Percentiles rank a stretch among this genome's conserved stretches.
phyloP scores from a whole-genome alignment of 2,113 vertebrate species.

The Hymenochirus boettgeri region DNA sequence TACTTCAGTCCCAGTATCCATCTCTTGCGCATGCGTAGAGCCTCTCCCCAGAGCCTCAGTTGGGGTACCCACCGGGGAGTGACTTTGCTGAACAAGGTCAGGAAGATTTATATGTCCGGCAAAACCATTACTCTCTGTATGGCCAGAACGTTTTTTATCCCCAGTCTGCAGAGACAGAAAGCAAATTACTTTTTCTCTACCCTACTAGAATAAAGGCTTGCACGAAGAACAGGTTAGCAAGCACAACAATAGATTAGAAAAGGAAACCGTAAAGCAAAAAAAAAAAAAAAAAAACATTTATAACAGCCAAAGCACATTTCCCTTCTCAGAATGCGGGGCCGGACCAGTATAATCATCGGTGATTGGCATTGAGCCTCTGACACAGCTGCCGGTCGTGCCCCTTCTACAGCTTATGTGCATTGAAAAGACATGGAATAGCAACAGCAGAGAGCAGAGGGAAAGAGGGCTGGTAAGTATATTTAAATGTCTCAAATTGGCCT shows the following conservation, averaged over 20 bases:
- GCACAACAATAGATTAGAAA: constrained; percentile 29
- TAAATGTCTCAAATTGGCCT: too few species aligned
- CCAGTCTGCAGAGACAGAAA: constrained; percentile 78
- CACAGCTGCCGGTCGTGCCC: too few species aligned
- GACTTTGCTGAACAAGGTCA: constrained; percentile 92
- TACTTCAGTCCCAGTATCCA: constrained; percentile 88
- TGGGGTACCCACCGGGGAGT: constrained; percentile 81
- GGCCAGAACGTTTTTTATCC: constrained; percentile 84
- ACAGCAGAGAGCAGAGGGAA: too few species aligned
- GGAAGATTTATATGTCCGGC: constrained; percentile 89
- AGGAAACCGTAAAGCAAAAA: too few species aligned
- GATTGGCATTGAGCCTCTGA: too few species aligned
- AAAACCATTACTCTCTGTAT: constrained; percentile 89
- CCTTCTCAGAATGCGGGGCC: too few species aligned
- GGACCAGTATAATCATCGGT: too few species aligned
- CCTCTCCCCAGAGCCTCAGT: constrained; percentile 73
- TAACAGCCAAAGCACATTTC: too few species aligned
- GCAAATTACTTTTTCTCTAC: constrained; percentile 37
- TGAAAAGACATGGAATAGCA: too few species aligned
- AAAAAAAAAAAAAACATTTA: too few species aligned
- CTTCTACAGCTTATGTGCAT: too few species aligned
- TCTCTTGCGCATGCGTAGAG: constrained; percentile 77
- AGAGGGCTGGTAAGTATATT: too few species aligned
- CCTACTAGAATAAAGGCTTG: constrained; percentile 4
- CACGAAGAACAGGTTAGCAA: not conserved